phyloP scores from a whole-genome alignment of 2,797 vertebrate genomes.

The Lagocephalus sceleratus region DNA sequence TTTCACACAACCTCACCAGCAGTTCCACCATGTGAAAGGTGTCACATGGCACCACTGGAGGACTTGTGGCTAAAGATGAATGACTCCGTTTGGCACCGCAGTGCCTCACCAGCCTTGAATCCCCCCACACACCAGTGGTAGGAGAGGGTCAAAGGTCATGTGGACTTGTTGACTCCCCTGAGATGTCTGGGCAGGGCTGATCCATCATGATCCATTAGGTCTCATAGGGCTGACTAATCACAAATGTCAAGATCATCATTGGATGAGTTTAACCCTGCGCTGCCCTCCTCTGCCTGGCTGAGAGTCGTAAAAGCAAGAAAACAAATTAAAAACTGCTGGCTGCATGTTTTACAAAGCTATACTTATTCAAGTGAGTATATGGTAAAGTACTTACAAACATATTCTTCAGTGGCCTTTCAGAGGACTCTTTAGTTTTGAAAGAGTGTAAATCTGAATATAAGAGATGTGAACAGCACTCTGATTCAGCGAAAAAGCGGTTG shows the following conservation, averaged over 20 bases:
- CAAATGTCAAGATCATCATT: slow-evolving; percentile 17
- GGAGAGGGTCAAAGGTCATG: slow-evolving; percentile 41
- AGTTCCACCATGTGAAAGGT: background rate
- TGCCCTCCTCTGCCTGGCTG: slow-evolving; percentile 9
- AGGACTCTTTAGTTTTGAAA: no score
- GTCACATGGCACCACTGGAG: slow-evolving; percentile 13
- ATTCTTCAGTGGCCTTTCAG: no score
- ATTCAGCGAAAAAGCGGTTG: no score
- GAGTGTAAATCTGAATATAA: no score
- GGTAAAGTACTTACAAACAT: no score
- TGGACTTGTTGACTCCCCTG: slow-evolving; percentile 46
- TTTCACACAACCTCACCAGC: no score
- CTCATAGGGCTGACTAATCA: slow-evolving; percentile 41
- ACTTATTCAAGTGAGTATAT: no score
- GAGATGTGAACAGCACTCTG: no score
- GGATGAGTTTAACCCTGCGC: slow-evolving; percentile 14
- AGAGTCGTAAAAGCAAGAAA: slow-evolving; percentile 6
- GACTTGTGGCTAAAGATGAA: slow-evolving; percentile 31
- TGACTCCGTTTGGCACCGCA: slow-evolving; percentile 44
- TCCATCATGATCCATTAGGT: slow-evolving; percentile 61
- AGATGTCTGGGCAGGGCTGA: slow-evolving; percentile 27
- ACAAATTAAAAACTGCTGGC: no score
- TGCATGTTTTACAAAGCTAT: no score
- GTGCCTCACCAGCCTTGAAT: slow-evolving; percentile 1
- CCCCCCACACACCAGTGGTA: slow-evolving; percentile 25